phyloP scores from a whole-genome alignment of 2,113 vertebrate genomes.

The Perognathus longimembris region DNA sequence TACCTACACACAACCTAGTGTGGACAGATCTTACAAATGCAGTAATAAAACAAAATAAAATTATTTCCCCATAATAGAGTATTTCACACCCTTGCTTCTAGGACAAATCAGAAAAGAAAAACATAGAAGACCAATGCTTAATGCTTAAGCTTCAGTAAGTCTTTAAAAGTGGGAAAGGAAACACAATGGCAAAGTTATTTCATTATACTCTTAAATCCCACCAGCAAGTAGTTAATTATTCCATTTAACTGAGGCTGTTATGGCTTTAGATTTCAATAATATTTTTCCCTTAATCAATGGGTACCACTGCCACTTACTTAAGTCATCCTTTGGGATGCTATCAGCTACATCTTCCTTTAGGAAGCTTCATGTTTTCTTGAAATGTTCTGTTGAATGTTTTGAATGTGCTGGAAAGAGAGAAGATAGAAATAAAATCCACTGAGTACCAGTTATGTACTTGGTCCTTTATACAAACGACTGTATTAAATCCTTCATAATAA shows the following conservation, averaged over 20 bases:
- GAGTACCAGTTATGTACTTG: not conserved
- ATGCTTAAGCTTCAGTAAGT: not conserved
- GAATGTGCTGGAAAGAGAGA: not conserved
- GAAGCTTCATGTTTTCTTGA: not conserved
- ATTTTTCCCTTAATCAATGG: not conserved
- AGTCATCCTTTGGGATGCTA: not conserved
- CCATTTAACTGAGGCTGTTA: not conserved
- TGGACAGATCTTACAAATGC: not conserved
- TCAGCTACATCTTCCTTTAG: not conserved
- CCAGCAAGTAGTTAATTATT: not conserved
- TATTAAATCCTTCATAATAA: not conserved
- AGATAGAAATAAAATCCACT: not conserved
- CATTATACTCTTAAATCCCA: not conserved
- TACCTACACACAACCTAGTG: not conserved
- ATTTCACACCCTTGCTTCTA: not conserved
- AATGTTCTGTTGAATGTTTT: constrained; percentile 46
- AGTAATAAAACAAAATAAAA: constrained; percentile 20
- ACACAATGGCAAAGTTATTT: not conserved
- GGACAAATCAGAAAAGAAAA: not conserved
- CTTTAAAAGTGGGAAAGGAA: not conserved
- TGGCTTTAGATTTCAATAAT: constrained; percentile 13
- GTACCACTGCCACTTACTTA: not conserved
- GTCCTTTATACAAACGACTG: not conserved
- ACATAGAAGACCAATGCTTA: not conserved
- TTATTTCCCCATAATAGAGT: not conserved